Base-by-base conservation (phyloP, 1,140 invertebrate genomes). In the Telenomus remus region DNA sequence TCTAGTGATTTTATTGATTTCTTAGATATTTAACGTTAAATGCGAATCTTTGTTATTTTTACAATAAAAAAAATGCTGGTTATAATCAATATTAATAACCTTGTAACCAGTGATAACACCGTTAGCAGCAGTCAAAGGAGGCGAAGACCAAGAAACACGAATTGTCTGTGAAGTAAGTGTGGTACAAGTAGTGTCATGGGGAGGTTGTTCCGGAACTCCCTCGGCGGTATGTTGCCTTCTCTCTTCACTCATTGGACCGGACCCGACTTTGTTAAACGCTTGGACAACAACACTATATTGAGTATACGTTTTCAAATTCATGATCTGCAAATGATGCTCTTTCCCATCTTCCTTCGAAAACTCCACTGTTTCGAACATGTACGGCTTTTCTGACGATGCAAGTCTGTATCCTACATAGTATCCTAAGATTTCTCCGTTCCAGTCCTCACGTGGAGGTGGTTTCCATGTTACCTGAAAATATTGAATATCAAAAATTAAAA, bases 71-170 rank as follows among this genome's bases (percentile, higher is more conserved):
- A n/a, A n/a, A n/a, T n/a, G n/a, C n/a, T n/a, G n/a, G n/a, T n/a
- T 37, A 13, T 19, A 39, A 15, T 39, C 14, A 16, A n/a, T 5
- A 39, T 39, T 3, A 44, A 2, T 13, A 7, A 44, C 87, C 89
- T 98, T 98, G 89, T 98, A 99, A 19, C 96, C 96, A 85, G 97
- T 97, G 72, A 98, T 96, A 44, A 98, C 93, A 76, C 97, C 97
- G 84, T 98, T 97, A 43, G 97, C 95, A 56, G 95, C 93, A 54
- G 93, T 93, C 0, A 96, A 89, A 19, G 96, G 95, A 0, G 96
- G 96, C 0, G 96, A 96, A 0, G 95, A 93, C 97, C 97, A 99
- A 1, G 94, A 95, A 2, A 98, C 95, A 57, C 95, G 91, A 81
- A 99, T 96, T 13, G 95, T 97, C 86, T 97, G 95, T 6, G 97